phyloP scores from a whole-genome alignment of 2,888 invertebrate genomes.

The Megamerina dolium region DNA sequence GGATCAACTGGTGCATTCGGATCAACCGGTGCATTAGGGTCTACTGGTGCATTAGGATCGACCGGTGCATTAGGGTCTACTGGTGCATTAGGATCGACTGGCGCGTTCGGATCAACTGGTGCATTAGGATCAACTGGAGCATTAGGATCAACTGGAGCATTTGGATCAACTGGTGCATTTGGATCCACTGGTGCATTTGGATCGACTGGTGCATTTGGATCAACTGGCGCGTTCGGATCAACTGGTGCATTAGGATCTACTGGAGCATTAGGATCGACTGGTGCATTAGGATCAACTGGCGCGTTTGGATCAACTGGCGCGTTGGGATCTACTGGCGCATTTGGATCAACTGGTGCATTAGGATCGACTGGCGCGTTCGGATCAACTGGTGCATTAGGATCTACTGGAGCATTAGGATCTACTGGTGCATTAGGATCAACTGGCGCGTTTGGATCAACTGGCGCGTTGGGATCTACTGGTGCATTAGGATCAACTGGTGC shows the following conservation, averaged over 20 bases:
- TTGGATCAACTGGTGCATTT: constrained; percentile 7
- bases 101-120: constrained; percentile 14
- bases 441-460: constrained; percentile 12
- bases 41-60: constrained; percentile 5
- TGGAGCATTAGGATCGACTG: constrained; percentile 11
- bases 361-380: constrained; percentile 11
- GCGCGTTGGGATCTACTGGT: constrained; percentile 8
- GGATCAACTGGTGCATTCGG: constrained; percentile 10
- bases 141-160: constrained; percentile 5
- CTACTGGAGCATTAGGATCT: constrained; percentile 6
- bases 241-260: constrained; percentile 12
- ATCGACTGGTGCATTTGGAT: constrained; percentile 8
- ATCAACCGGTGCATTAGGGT: constrained; percentile 10
- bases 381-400: constrained; percentile 6
- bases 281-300: constrained; percentile 6
- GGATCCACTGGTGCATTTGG: constrained; percentile 7
- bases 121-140: constrained; percentile 15
- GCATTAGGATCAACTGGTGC: constrained; percentile 10
- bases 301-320: constrained; percentile 14
- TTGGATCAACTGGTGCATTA: constrained; percentile 8
- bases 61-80: constrained; percentile 9
- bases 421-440: constrained; percentile 14
- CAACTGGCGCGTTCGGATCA: constrained; percentile 7
- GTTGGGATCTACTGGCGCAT: constrained; percentile 11
- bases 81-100: constrained; percentile 15